Evolutionary conservation across 2,113 vertebrate species (phyloP), one percentile per base, ranked within the genome.

Genomic region (Podocnemis expansa): DNA sequence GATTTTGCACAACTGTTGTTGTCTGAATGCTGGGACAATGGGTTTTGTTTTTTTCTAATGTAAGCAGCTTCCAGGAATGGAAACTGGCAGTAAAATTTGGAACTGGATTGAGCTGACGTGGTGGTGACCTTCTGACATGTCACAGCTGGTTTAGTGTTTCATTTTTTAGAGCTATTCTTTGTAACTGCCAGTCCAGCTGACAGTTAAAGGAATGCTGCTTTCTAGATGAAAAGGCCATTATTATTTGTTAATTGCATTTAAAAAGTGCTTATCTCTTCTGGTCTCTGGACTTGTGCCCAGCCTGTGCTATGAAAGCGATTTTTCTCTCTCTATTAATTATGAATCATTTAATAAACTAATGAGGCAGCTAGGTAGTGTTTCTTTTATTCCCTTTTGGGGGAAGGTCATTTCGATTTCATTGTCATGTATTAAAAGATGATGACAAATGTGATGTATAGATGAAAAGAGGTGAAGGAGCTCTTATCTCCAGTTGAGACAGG

Each of bases 151-250:
- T 84, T 78, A 96, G 85, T 49, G 5, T 88, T 93, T 90, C 89
- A 75, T 91, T 89, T 87, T 41, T 93, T 91, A 86, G 38, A 89
- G 90, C 91, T 95, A 75, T 96, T 47, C 91, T 94, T 96, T 96
- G 96, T 97, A 93, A 89, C 84, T 93, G 95, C 81, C 85, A 70
- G 80, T 98, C 93, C 97, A 89, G 3, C 90, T 94, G 78, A 81
- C 92, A 87, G 73, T 89, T 86, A 96, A 94, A 94, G 86, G 85
- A 91, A 27, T 56, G 70, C 87, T 79, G 88, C 76, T 94, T 96
- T 91, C 91, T 87, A 94, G 93, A 84, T 80, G 94, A 97, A 89
- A 95, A 96, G 82, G 75, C 90, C 88, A 4, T 79, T 91, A 43
- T 84, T 94, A 80, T 19, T 58, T 78, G 56, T 78, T 90, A 79